These are phyloP conservation scores for Zaprionus davidi DNA, from an alignment of 1,140 invertebrate genomes.

Conservation along the genomic window DNA sequence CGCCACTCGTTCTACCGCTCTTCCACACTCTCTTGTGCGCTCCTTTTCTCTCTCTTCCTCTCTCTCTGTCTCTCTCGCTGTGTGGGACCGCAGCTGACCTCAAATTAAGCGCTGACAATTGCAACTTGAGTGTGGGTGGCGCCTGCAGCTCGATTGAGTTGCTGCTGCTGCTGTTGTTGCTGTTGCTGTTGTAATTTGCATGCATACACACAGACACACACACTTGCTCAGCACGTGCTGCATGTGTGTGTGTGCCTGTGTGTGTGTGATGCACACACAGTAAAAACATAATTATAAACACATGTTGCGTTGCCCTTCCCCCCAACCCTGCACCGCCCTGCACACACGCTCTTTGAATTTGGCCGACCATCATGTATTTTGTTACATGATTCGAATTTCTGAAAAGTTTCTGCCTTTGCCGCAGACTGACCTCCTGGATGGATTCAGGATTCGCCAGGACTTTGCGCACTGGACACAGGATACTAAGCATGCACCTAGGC, in stretches of 20 bases:
- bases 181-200: conserved; percentile 57
- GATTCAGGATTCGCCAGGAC: conserved; percentile 16
- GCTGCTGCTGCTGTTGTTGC: neutral
- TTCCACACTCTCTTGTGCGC: neutral
- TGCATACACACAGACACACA: conserved; percentile 41
- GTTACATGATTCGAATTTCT: conserved; percentile 82
- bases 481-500: neutral
- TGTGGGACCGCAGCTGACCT: conserved; percentile 47
- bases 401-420: conserved; percentile 53
- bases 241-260: conserved; percentile 31
- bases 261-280: conserved; percentile 26
- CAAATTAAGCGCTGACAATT: conserved; percentile 71
- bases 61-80: neutral
- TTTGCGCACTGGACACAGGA: neutral
- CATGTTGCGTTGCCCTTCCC: conserved; percentile 56
- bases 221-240: conserved; percentile 29
- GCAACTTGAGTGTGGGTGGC: conserved; percentile 61
- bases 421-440: conserved; percentile 43
- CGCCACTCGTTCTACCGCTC: neutral
- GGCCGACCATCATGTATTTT: conserved; percentile 59
- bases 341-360: conserved; percentile 58
- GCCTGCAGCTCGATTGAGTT: conserved; percentile 20
- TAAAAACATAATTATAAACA: conserved; percentile 80
- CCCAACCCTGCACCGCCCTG: neutral
- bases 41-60: neutral